phyloP scores from a whole-genome alignment of 2,113 vertebrate species.

The Galbula dea region DNA sequence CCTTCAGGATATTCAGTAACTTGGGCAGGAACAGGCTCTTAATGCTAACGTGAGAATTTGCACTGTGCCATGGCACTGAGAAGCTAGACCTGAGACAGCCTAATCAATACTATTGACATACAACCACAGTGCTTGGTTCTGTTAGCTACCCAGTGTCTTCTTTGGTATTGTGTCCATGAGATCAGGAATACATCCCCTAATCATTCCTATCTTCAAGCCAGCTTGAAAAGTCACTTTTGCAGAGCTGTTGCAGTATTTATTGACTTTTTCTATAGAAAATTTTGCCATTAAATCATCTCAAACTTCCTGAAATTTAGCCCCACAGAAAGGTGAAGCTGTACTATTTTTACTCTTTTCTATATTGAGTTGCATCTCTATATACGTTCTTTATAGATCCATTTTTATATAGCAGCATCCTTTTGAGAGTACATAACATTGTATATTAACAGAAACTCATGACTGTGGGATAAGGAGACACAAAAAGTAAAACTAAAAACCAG shows the following conservation, averaged over 20 bases:
- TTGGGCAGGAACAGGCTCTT: neutral
- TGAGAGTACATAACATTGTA: neutral
- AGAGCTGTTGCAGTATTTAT: neutral
- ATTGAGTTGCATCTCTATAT: neutral
- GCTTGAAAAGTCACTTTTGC: neutral
- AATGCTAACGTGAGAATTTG: neutral
- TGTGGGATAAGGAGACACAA: neutral
- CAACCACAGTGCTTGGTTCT: accelerated
- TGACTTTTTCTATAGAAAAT: neutral
- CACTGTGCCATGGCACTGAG: neutral
- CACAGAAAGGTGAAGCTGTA: neutral
- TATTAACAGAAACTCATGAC: neutral
- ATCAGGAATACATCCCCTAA: neutral
- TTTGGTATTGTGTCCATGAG: neutral
- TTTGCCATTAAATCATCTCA: neutral
- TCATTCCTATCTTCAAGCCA: neutral
- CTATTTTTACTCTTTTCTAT: neutral
- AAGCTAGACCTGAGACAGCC: neutral
- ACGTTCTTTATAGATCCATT: neutral
- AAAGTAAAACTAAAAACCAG: neutral
- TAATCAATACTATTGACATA: neutral
- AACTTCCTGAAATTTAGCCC: neutral
- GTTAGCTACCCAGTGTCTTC: neutral
- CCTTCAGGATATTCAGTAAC: neutral
- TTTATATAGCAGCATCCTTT: neutral